Evolutionary conservation across 2,797 vertebrate genomes (phyloP), one percentile per base, ranked within the genome.

Genomic region (Semaprochilodus insignis): DNA sequence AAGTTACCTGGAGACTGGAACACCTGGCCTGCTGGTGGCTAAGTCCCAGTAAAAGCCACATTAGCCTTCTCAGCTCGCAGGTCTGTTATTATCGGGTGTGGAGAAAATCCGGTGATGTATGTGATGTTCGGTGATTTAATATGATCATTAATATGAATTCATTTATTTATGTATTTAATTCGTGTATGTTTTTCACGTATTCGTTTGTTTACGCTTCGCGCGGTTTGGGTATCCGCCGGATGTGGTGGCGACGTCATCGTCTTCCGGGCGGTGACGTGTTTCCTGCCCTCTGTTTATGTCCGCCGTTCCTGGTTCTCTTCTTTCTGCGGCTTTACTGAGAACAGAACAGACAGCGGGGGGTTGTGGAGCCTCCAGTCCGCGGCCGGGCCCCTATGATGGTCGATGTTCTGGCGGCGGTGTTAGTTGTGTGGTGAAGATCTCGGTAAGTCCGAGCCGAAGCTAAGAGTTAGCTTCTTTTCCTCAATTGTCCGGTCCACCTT

Each of bases 231-330:
- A 25, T 88, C 83, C 85, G 78, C 77, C 83, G 84, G 87, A 85
- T 82, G n/a, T 23, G n/a, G 55, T 36, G 0, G 10, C 36, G 69
- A 11, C 80, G 71, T 19, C 15, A 27, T 17, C 62, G 5, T 65
- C 62, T 14, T n/a, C 25, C 16, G 62, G 13, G 34, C 4, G 72
- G 73, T 78, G 54, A 72, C 74, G 52, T 62, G 60, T 82, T 89
- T 89, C 88, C 88, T 74, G 86, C 65, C 83, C 69, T 79, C 65
- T 88, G 85, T 86, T 83, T 84, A 77, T 76, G 76, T 75, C 62
- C 48, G 54, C 57, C 36, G 21, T 21, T 10, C 14, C n/a, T 66
- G 34, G 51, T 31, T 31, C 27, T 16, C n/a, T 1, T 36, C 8
- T 27, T 17, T 65, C 7, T 27, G 52, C 19, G 36, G n/a, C 1